These are phyloP conservation scores for Papilio demoleus DNA, from an alignment of 2,888 invertebrate species.

Conservation along the genomic window DNA sequence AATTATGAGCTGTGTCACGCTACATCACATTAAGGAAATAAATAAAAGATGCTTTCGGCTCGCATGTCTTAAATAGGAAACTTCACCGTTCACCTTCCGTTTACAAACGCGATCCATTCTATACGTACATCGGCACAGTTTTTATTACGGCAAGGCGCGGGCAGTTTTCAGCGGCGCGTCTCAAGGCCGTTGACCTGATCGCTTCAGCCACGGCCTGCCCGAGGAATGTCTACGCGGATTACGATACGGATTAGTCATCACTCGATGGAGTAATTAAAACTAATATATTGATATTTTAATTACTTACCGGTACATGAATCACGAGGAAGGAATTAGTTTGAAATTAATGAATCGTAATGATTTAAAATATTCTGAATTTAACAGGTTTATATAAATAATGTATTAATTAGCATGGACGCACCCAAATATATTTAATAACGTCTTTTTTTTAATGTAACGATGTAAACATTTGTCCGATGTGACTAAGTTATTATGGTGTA, in stretches of 20 bases:
- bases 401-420: not conserved
- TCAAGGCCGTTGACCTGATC: conserved; percentile 50
- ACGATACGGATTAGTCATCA: conserved; percentile 62
- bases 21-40: conserved; percentile 14
- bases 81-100: conserved; percentile 6
- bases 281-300: conserved; percentile 56
- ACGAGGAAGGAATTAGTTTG: conserved; percentile 12
- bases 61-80: conserved; percentile 22
- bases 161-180: conserved; percentile 54
- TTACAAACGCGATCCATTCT: conserved; percentile 23
- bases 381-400: not conserved
- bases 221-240: conserved; percentile 55
- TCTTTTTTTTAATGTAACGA: not conserved
- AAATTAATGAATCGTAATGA: not conserved
- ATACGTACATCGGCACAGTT: conserved; percentile 47
- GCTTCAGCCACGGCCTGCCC: conserved; percentile 40
- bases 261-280: conserved; percentile 65
- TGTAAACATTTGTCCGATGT: not conserved
- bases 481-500: conserved; percentile 29
- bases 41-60: not conserved
- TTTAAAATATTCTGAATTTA: not conserved
- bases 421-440: no score
- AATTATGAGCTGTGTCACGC: not conserved
- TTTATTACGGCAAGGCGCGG: conserved; percentile 58
- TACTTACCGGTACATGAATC: conserved; percentile 19